Evolutionary conservation across 1,140 invertebrate species (phyloP).

Genomic region (Trachymyrmex septentrionalis): DNA sequence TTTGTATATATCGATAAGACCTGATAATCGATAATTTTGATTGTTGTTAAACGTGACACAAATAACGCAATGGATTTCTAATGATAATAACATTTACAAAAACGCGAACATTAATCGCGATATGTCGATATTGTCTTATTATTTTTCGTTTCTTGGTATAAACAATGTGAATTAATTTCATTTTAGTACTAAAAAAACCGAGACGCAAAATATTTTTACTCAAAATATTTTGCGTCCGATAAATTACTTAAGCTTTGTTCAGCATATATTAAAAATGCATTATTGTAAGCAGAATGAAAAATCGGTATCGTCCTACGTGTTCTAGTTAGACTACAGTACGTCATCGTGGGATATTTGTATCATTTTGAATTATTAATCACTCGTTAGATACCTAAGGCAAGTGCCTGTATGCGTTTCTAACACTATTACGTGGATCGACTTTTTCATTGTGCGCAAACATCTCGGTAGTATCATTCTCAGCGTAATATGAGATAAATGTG

Average conservation of each 20-base stretch:
- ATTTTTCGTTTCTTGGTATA: not conserved
- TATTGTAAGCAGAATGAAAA: constrained; percentile 30
- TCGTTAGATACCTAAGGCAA: constrained; percentile 61
- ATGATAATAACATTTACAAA: constrained; percentile 13
- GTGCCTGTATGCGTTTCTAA: constrained; percentile 56
- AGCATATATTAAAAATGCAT: constrained; percentile 64
- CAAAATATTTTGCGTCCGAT: constrained; percentile 1
- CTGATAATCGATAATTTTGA: constrained; percentile 65
- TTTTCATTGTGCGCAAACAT: constrained; percentile 38
- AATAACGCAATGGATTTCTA: constrained; percentile 61
- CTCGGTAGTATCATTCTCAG: constrained; percentile 29
- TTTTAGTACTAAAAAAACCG: not conserved
- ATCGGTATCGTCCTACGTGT: constrained; percentile 31
- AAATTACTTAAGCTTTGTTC: not conserved
- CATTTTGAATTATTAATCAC: constrained; percentile 35
- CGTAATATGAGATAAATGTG: not conserved
- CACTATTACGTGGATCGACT: constrained; percentile 27
- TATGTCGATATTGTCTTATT: constrained; percentile 1
- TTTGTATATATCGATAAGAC: constrained; percentile 77
- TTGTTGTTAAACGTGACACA: constrained; percentile 32
- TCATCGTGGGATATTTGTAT: constrained; percentile 30
- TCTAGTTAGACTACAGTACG: constrained; percentile 35
- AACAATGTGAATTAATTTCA: not conserved
- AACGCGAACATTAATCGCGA: not conserved
- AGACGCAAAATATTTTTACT: not conserved